Percentiles rank a stretch among this genome's conserved stretches.
Conservation (phyloP, 2,113 vertebrate genomes). For the Beaufortia kweichowensis region DNA sequence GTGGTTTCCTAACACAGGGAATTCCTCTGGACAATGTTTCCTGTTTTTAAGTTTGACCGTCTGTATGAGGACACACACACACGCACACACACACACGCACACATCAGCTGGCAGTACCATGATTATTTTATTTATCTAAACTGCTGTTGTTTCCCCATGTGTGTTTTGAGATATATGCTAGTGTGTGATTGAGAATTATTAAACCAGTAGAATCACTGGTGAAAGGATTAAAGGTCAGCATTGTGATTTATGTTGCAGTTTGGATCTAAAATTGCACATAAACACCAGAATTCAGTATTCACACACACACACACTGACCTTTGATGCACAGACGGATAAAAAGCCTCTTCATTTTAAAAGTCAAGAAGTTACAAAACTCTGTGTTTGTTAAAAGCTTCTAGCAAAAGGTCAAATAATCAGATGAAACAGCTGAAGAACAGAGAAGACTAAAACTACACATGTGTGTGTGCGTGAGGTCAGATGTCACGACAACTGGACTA, state of each 20-base stretch:
- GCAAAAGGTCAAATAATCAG: conserved; percentile 19
- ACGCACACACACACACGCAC: background rate
- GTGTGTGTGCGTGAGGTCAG: conserved; percentile 5
- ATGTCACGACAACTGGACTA: background rate
- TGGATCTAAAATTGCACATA: conserved; percentile 36
- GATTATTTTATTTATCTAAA: too few relatives aligned
- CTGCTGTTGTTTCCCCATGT: too few relatives aligned
- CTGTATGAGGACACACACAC: conserved; percentile 3
- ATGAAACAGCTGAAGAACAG: background rate
- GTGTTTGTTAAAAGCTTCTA: conserved; percentile 17
- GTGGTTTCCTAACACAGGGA: conserved; percentile 11
- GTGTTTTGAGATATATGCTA: too few relatives aligned
- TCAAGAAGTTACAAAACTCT: conserved; percentile 23
- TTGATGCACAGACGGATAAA: conserved; percentile 16
- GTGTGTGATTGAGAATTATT: background rate
- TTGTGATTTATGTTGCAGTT: conserved; percentile 22
- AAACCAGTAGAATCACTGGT: background rate
- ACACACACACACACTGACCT: conserved; percentile 23
- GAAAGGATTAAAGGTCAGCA: conserved; percentile 1
- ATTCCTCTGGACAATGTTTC: conserved; percentile 45
- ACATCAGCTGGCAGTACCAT: background rate
- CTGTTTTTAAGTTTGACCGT: conserved; percentile 45
- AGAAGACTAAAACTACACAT: background rate
- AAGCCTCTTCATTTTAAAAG: conserved; percentile 29
- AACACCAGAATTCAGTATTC: conserved; percentile 21